Base-by-base conservation (phyloP, 2,113 vertebrate species). In the Coryphaenoides rupestris region DNA sequence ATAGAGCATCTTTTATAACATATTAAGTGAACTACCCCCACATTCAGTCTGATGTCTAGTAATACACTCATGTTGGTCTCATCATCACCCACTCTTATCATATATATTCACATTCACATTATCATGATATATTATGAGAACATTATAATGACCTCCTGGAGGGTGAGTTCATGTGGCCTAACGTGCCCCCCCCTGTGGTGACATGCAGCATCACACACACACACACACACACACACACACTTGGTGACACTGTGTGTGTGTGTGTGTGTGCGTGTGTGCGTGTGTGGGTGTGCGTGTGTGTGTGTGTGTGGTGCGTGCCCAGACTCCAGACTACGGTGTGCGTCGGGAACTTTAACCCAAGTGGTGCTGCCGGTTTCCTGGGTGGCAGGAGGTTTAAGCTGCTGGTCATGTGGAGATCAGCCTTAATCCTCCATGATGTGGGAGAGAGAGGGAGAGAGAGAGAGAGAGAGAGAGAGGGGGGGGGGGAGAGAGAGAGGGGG, bases 381-480 rank as follows among this genome's bases (percentile, higher is more conserved):
- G 71, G 66, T 78, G 75, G 83, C 72, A 73, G 68, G 60, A 49
- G 66, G 67, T 76, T 83, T 84, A 85, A 86, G 74, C 78, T 59
- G 53, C 58, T 45, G 77, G 86, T 90, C 89, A 88, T 89, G 86
- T 86, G 88, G 82, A 60, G 87, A 89, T 90, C 84, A 89, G 84
- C 81, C 63, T 73, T 85, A 89, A 90, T 90, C 84, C 66, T 64
- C 47, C 46, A 47, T 65, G 60, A 55, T 56, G 75, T 61, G 17
- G 50, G 66, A 59, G 70, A 54, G 58, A 63, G 24, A 21, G 7
- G 24, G 55, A 56, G 45, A 58, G 67, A 23, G 26, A 19, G 46
- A 19, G 49, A 63, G 54, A 21, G 26, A 56, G 21, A 60, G 57
- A 55, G 68, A 1, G 21, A 49, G 23, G 75, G 50, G 19, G 50